A percentile compares a stretch with the other conserved stretches of the same genome.
phyloP scores from a whole-genome alignment of 2,113 vertebrate genomes.

The Pycnonotus jocosus region DNA sequence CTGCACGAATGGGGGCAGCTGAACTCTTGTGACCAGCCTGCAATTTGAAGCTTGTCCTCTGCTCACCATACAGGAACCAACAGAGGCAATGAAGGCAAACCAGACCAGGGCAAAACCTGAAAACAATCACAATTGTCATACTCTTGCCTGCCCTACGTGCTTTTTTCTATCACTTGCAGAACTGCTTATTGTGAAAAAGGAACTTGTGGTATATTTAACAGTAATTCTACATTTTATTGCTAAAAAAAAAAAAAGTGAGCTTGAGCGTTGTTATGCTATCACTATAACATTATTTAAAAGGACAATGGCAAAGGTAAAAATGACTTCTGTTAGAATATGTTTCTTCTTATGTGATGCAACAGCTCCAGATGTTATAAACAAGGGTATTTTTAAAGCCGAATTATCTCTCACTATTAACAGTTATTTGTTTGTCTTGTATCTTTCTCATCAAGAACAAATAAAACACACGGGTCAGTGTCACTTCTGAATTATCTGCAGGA shows the following conservation, averaged over 20 bases:
- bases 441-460: neutral
- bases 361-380: neutral
- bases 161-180: neutral
- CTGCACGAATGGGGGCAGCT: fast-evolving
- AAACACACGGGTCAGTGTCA: neutral
- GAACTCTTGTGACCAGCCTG: neutral
- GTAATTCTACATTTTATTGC: neutral
- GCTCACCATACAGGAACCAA: neutral
- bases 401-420: neutral
- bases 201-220: neutral
- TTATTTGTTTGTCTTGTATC: neutral
- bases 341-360: neutral
- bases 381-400: neutral
- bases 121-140: neutral
- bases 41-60: neutral
- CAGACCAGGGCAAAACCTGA: neutral
- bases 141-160: neutral
- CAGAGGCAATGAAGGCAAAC: neutral
- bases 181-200: neutral
- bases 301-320: neutral
- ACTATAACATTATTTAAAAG: neutral
- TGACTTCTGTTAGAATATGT: neutral
- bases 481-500: neutral
- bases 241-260: neutral
- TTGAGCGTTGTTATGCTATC: neutral